phyloP scores from a whole-genome alignment of 2,797 vertebrate species.

The Chiroxiphia lanceolata region DNA sequence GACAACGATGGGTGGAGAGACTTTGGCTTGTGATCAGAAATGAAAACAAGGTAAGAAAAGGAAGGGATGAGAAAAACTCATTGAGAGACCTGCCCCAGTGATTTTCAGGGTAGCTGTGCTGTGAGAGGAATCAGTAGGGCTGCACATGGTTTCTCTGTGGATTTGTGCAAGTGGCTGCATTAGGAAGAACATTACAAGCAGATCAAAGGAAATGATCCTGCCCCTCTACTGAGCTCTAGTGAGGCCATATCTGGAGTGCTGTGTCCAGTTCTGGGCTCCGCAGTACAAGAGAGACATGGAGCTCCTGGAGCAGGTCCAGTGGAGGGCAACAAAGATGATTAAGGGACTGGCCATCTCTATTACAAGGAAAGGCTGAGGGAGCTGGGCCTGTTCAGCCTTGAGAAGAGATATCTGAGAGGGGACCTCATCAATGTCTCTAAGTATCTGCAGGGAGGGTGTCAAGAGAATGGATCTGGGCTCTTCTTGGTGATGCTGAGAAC shows the following conservation, averaged over 20 bases:
- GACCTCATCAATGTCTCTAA: rapidly evolving
- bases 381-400: not conserved
- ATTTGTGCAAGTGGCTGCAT: not conserved
- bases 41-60: not conserved
- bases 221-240: not conserved
- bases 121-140: not conserved
- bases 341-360: not conserved
- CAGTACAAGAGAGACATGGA: not conserved
- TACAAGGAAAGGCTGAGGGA: not conserved
- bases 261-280: not conserved
- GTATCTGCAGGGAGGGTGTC: not conserved
- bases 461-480: not conserved
- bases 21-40: not conserved
- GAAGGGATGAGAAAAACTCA: not conserved
- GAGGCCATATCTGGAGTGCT: not conserved
- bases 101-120: not conserved
- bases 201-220: not conserved
- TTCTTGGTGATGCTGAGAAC: not conserved
- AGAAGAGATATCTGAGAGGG: not conserved
- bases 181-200: not conserved
- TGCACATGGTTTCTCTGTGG: not conserved
- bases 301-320: not conserved
- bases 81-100: rapidly evolving
- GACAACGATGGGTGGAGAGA: not conserved
- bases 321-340: not conserved